Percentiles rank a stretch among this genome's conserved stretches.
Evolutionary conservation across 2,113 vertebrate species (phyloP).

Genomic region (Cinclus cinclus): DNA sequence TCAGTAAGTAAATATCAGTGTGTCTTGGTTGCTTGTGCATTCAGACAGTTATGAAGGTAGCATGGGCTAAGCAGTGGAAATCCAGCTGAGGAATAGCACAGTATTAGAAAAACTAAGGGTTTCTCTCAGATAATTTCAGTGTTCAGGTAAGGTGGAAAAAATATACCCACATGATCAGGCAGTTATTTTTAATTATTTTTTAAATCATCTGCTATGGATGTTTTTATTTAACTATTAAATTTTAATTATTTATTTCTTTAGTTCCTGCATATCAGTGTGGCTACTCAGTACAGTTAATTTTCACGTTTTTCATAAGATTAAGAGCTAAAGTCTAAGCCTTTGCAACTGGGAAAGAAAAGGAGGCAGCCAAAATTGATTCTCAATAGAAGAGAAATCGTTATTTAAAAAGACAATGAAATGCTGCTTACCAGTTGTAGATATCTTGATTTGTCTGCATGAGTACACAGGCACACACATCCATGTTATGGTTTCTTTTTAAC

Average conservation of each 20-base stretch:
- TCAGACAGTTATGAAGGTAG: accelerated
- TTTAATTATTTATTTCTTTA: neutral
- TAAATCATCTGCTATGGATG: neutral
- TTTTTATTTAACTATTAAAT: neutral
- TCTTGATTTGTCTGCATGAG: neutral
- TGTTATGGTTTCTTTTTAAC: neutral
- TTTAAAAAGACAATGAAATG: neutral
- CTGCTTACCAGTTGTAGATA: neutral
- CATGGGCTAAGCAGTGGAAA: neutral
- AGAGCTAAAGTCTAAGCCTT: neutral
- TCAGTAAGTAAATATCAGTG: constrained; percentile 71
- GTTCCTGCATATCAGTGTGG: neutral
- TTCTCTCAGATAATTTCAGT: neutral
- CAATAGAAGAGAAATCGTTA: neutral
- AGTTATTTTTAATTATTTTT: neutral
- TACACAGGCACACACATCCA: neutral
- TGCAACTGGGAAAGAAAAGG: neutral
- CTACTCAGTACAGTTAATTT: neutral
- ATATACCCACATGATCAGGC: neutral
- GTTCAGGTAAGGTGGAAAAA: neutral
- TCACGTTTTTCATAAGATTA: neutral
- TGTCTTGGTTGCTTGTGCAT: neutral
- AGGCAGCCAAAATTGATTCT: neutral
- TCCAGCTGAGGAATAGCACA: neutral
- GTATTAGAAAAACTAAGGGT: neutral